A percentile compares a stretch with the other conserved stretches of the same genome.
phyloP scores from a whole-genome alignment of 2,888 invertebrate species.

The Harpalus rufipes region DNA sequence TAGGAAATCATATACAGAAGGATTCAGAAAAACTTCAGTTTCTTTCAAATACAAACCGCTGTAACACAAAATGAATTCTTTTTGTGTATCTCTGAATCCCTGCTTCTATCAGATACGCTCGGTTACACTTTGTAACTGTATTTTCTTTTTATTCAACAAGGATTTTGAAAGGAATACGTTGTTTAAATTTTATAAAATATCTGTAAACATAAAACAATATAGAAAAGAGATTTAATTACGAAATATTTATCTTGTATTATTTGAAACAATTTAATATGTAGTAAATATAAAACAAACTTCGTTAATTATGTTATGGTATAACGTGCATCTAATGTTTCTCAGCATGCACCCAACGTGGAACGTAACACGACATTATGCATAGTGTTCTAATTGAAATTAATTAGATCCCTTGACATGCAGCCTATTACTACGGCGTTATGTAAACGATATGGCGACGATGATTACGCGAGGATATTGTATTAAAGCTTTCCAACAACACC shows the following conservation, averaged over 20 bases:
- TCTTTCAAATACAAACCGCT: neutral
- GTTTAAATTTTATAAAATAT: neutral
- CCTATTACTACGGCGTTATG: constrained; percentile 32
- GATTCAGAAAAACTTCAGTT: neutral
- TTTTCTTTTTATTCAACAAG: constrained; percentile 4
- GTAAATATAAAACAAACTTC: too few species aligned
- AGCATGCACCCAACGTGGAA: neutral
- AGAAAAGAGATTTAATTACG: too few species aligned
- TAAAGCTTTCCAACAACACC: neutral
- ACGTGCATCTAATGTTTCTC: constrained; percentile 13
- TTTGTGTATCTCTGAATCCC: neutral
- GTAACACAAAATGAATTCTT: neutral
- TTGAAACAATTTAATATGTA: neutral
- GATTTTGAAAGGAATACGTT: neutral
- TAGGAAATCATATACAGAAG: neutral
- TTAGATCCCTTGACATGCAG: neutral
- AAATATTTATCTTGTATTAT: neutral
- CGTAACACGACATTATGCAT: constrained; percentile 28
- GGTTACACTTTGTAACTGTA: neutral
- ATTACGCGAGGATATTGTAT: neutral
- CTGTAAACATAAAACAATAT: too few species aligned
- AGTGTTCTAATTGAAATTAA: constrained; percentile 48
- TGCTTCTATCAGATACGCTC: neutral
- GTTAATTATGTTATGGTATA: neutral
- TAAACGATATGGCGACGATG: constrained; percentile 1